Evolutionary conservation across 2,113 vertebrate species (phyloP).

Genomic region (Embiotoca jacksoni): DNA sequence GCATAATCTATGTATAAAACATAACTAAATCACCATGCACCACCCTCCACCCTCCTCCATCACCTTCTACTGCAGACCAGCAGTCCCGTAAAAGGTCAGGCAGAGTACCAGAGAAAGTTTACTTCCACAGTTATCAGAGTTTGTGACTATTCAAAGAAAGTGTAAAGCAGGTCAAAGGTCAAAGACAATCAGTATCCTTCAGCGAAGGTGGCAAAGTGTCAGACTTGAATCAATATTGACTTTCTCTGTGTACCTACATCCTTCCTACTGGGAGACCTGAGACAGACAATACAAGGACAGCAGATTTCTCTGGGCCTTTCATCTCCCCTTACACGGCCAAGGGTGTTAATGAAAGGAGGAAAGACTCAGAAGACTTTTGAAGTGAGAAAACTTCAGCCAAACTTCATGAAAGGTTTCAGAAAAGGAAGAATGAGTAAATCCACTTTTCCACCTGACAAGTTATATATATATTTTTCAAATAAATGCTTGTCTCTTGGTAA

Average conservation of each 20-base stretch:
- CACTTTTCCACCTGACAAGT: background rate
- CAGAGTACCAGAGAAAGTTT: constrained; percentile 2
- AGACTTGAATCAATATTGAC: constrained; percentile 76
- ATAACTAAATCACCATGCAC: background rate
- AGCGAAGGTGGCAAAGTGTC: constrained; percentile 53
- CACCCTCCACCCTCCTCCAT: background rate
- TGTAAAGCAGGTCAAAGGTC: constrained; percentile 58
- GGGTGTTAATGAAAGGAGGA: constrained; percentile 35
- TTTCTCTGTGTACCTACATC: constrained; percentile 62
- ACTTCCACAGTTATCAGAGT: constrained; percentile 30
- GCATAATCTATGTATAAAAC: background rate
- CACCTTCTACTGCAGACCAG: background rate
- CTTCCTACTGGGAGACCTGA: constrained; percentile 55
- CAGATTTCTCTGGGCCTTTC: constrained; percentile 35
- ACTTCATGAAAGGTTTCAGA: constrained; percentile 32
- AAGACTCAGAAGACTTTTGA: constrained; percentile 10
- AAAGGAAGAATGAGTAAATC: constrained; percentile 8
- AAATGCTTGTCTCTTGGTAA: constrained; percentile 22
- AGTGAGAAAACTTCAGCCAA: constrained; percentile 31
- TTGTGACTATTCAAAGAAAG: constrained; percentile 38
- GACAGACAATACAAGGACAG: constrained; percentile 48
- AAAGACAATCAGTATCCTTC: constrained; percentile 49
- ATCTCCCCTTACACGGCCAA: background rate
- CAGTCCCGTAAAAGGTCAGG: background rate
- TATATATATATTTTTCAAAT: background rate